phyloP scores from a whole-genome alignment of 2,797 vertebrate genomes.

The Antrozous pallidus region DNA sequence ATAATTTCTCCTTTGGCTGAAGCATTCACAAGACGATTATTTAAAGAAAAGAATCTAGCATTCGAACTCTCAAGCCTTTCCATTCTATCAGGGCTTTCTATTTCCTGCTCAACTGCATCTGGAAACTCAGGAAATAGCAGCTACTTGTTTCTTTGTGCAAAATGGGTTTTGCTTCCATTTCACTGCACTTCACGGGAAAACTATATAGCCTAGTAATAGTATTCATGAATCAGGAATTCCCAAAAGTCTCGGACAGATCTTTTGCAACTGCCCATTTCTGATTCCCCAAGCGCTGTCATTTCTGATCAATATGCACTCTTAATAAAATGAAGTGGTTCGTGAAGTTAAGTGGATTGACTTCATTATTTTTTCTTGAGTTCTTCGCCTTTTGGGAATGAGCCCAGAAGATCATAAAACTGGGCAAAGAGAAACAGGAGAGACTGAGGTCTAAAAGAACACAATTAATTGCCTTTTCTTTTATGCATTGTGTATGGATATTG shows the following conservation, averaged over 20 bases:
- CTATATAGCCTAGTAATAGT: background rate
- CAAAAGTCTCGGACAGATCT: background rate
- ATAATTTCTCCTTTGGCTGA: background rate
- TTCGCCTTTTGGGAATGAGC: background rate
- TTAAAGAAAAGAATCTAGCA: background rate
- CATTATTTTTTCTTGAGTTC: slow-evolving; percentile 17
- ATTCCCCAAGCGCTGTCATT: background rate
- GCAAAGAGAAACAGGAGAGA: background rate
- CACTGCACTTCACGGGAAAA: background rate
- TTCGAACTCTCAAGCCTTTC: background rate
- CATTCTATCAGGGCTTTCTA: background rate
- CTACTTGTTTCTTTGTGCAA: background rate
- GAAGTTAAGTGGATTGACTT: slow-evolving; percentile 8
- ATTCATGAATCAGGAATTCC: background rate
- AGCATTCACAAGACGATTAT: accelerated
- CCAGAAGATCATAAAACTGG: slow-evolving; percentile 31
- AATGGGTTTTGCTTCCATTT: background rate
- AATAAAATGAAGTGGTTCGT: slow-evolving; percentile 20
- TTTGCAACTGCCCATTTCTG: background rate
- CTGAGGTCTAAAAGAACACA: background rate
- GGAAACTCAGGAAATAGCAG: background rate
- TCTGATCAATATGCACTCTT: background rate
- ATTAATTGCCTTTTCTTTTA: background rate
- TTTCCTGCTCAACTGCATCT: background rate
- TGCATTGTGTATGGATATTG: background rate